phyloP scores from a whole-genome alignment of 2,888 invertebrate species.

The Hesperia comma region DNA sequence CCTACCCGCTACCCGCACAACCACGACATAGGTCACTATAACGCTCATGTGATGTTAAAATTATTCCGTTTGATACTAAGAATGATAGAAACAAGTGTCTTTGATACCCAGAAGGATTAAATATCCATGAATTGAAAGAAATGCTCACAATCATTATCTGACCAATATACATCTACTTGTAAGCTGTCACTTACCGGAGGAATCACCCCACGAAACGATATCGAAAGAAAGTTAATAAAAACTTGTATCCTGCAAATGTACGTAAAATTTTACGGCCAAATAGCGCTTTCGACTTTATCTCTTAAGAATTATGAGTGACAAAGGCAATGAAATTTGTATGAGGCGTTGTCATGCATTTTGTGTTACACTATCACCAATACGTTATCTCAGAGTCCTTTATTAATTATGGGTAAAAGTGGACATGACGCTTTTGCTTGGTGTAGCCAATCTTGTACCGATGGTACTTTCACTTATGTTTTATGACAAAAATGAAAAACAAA shows the following conservation, averaged over 20 bases:
- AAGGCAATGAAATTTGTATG: neutral
- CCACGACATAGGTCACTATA: too few relatives aligned
- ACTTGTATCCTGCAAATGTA: too few relatives aligned
- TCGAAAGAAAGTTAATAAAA: conserved; percentile 1
- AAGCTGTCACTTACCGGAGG: neutral
- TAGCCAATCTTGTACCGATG: neutral
- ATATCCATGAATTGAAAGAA: too few relatives aligned
- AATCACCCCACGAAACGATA: neutral
- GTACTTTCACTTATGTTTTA: conserved; percentile 19
- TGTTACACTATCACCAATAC: conserved; percentile 8
- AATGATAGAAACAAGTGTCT: too few relatives aligned
- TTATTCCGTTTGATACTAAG: too few relatives aligned
- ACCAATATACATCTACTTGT: neutral
- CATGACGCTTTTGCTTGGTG: neutral
- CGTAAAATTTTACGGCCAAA: conserved; percentile 1
- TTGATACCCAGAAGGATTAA: too few relatives aligned
- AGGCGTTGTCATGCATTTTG: neutral
- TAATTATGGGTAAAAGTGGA: conserved; percentile 23
- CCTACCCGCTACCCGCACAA: too few relatives aligned
- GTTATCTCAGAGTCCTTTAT: conserved; percentile 18
- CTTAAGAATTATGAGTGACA: conserved; percentile 14
- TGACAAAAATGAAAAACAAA: neutral
- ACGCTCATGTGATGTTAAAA: too few relatives aligned
- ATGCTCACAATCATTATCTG: too few relatives aligned
- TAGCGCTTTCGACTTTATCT: conserved; percentile 20